Evolutionary conservation across 2,113 vertebrate species (phyloP), one percentile per base, ranked within the genome.

Genomic region (Xyliphius kryptos): DNA sequence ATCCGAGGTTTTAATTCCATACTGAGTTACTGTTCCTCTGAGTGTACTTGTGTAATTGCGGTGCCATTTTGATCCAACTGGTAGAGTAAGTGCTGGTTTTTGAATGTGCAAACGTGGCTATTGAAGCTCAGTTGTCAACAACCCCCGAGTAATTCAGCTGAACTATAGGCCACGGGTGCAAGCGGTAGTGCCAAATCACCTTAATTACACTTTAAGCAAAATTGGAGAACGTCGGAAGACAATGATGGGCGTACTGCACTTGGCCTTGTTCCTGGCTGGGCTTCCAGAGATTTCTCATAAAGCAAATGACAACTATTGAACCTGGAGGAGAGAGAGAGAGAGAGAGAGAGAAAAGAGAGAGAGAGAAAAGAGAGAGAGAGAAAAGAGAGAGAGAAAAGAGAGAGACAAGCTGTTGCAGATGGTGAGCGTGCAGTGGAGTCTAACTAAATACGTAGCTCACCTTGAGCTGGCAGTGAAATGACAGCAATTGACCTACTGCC

Each of bases 141-240:
- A 7, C 8, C 55, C 37, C 36, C 2, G 49, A 21, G 17, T 56
- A 54, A 5, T 64, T 60, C 44, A 21, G 49, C 61, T 64, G 46
- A 68, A 60, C 70, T 47, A 41, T 46, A 69, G 63, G 53, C 60
- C 56, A 44, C 61, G 26, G 56, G 43, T 26, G 56, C 50, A 46
- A 72, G 47, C 51, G 63, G 41, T 54, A 61, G 51, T 40, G 56
- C 66, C 66, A 65, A 79, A 72, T 78, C 73, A 64, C 77, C 79
- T 85, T 83, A 81, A 86, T 85, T 85, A 83, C 74, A 78, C 69
- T 82, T 74, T 79, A 83, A 82, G 81, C 79, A 82, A 82, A 83
- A 85, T 76, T 72, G 69, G 75, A 73, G 70, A 69, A 68, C 69
- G 70, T 77, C 67, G 74, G 77, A 75, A 63, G 72, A 74, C 77